Percentiles rank a stretch among this genome's conserved stretches.
Evolutionary conservation across 2,888 invertebrate genomes (phyloP).

Genomic region (Troides aeacus): DNA sequence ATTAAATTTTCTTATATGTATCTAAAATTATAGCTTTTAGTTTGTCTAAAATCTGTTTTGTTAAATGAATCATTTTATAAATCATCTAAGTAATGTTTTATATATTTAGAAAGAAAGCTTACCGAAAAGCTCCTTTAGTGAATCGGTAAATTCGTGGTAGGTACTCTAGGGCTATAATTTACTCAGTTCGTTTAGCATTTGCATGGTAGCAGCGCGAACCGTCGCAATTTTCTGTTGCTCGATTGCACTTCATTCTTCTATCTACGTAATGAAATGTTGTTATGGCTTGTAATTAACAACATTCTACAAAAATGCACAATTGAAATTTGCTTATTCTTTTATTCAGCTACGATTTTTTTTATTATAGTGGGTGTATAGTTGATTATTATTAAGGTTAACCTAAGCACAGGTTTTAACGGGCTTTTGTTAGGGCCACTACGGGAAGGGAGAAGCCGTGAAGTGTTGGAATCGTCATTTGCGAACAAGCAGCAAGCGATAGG

Average conservation of each 20-base stretch:
- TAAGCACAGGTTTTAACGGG: no score
- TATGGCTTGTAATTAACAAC: constrained; percentile 11
- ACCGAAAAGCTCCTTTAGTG: constrained; percentile 7
- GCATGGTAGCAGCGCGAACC: constrained; percentile 13
- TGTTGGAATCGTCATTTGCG: no score
- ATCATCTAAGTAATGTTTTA: neutral
- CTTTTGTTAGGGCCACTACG: no score
- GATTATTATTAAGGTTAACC: no score
- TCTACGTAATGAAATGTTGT: constrained; percentile 1
- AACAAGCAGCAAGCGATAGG: no score
- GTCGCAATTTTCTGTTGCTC: constrained; percentile 26
- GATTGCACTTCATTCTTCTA: constrained; percentile 25
- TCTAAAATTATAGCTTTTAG: no score
- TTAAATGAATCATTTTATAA: neutral
- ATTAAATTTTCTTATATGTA: no score
- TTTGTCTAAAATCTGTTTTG: neutral
- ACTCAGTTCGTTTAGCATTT: constrained; percentile 29
- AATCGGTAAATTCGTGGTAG: constrained; percentile 21
- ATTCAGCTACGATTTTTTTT: no score
- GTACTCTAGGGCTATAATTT: constrained; percentile 26
- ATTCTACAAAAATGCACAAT: neutral
- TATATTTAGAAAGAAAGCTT: neutral
- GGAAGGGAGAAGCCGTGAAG: no score
- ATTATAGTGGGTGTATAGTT: no score
- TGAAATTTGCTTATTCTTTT: neutral